Conservation (phyloP, 1,140 invertebrate genomes). For the Solenopsis invicta region DNA sequence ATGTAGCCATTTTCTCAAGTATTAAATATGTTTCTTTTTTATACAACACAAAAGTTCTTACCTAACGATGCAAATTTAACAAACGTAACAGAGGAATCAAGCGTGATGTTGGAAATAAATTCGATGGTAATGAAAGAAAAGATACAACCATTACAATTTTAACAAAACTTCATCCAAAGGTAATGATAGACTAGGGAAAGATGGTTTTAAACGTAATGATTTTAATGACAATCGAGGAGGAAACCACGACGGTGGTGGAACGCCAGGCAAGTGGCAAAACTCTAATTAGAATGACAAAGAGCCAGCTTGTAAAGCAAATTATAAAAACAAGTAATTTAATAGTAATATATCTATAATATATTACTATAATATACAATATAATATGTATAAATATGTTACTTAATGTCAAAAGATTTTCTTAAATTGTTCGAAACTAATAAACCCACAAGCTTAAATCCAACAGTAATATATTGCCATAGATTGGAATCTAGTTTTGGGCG, state of each 20-base stretch:
- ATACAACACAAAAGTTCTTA: too few species aligned
- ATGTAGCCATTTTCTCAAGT: too few species aligned
- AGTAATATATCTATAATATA: too few species aligned
- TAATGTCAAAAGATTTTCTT: not conserved
- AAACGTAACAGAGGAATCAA: slow-evolving; percentile 70
- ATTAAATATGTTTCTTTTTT: too few species aligned
- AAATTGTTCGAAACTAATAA: too few species aligned
- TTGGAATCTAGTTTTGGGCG: too few species aligned
- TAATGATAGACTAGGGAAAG: slow-evolving; percentile 67
- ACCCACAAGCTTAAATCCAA: too few species aligned
- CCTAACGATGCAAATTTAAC: slow-evolving; percentile 56
- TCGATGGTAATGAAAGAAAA: slow-evolving; percentile 44
- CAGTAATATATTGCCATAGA: too few species aligned
- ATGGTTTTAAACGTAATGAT: slow-evolving; percentile 58
- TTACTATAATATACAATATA: too few species aligned
- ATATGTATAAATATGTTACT: not conserved
- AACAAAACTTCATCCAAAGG: slow-evolving; percentile 76
- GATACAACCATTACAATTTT: slow-evolving; percentile 46
- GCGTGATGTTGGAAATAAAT: slow-evolving; percentile 57
- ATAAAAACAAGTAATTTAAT: slow-evolving; percentile 56
- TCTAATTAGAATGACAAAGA: slow-evolving; percentile 52
- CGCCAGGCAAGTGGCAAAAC: slow-evolving; percentile 31
- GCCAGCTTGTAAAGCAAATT: not conserved
- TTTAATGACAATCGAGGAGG: slow-evolving; percentile 47
- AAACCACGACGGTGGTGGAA: not conserved